Conservation (phyloP, 2,888 invertebrate species). For the Microchrysa polita region DNA sequence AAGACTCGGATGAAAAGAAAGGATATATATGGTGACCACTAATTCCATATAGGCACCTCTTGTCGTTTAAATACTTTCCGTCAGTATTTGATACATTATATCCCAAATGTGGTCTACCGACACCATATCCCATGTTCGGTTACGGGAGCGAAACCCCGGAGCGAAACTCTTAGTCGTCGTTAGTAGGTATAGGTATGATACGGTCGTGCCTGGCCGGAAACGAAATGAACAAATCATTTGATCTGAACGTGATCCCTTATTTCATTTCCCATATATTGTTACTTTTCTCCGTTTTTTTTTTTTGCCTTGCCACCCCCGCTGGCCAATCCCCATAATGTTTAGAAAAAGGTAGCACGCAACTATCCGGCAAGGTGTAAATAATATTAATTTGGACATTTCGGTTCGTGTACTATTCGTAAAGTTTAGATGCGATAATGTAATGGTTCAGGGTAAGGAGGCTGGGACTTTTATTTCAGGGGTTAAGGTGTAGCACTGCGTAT, state of each 20-base stretch:
- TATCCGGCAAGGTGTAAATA: slow-evolving; percentile 49
- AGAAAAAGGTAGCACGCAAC: slow-evolving; percentile 42
- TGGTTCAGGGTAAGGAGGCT: not conserved
- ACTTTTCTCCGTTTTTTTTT: no score
- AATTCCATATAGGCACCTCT: not conserved
- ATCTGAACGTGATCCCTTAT: slow-evolving; percentile 42
- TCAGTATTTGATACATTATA: slow-evolving; percentile 16
- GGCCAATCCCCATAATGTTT: no score
- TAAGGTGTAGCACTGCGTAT: not conserved
- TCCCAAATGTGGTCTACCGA: not conserved
- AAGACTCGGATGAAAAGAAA: not conserved
- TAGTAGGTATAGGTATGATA: no score
- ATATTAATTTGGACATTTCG: slow-evolving; percentile 48
- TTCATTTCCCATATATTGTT: slow-evolving; percentile 38
- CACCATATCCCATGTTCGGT: not conserved
- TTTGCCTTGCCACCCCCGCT: no score
- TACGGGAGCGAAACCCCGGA: not conserved
- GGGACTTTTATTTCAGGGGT: not conserved
- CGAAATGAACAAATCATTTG: slow-evolving; percentile 39
- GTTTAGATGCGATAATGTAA: slow-evolving; percentile 12
- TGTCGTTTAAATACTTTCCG: slow-evolving; percentile 30
- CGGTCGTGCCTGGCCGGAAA: slow-evolving; percentile 7
- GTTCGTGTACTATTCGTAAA: slow-evolving; percentile 30
- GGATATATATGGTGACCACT: slow-evolving; percentile 1
- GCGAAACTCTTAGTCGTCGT: slow-evolving; percentile 10